phyloP scores from a whole-genome alignment of 2,888 invertebrate genomes.

The Monopis laevigella region DNA sequence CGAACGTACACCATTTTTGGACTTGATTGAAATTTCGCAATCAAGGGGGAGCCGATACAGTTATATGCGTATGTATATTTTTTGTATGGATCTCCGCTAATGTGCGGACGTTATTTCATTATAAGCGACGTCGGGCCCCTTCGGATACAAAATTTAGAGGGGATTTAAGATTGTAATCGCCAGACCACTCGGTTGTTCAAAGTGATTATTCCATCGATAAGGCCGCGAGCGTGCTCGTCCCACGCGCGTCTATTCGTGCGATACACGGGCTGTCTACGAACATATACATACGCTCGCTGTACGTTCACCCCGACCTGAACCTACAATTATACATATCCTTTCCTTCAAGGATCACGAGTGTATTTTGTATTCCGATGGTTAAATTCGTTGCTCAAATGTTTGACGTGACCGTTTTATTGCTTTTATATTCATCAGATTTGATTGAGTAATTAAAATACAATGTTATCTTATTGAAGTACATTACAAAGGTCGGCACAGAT shows the following conservation, averaged over 20 bases:
- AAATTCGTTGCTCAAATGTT: not conserved
- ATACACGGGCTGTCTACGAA: constrained; percentile 17
- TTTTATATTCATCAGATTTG: not conserved
- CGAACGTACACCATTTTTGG: constrained; percentile 61
- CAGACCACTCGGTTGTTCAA: constrained; percentile 58
- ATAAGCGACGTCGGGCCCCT: constrained; percentile 32
- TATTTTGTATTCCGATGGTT: constrained; percentile 1
- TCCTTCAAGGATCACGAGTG: constrained; percentile 4
- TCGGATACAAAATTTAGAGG: constrained; percentile 59
- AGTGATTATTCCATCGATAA: constrained; percentile 61
- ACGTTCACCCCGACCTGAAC: constrained; percentile 5
- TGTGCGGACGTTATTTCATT: constrained; percentile 48
- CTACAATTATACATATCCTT: constrained; percentile 3
- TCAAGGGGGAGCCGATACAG: constrained; percentile 62
- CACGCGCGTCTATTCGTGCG: constrained; percentile 31
- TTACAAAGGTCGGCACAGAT: constrained; percentile 6
- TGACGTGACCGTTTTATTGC: no score
- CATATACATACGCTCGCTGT: constrained; percentile 2
- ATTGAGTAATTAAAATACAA: not conserved
- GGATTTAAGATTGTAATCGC: constrained; percentile 62
- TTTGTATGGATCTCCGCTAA: constrained; percentile 35
- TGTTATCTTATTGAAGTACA: not conserved
- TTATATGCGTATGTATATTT: constrained; percentile 57
- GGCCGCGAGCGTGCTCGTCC: constrained; percentile 46
- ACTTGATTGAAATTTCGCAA: constrained; percentile 66